phyloP scores from a whole-genome alignment of 2,797 vertebrate genomes.

The Melopsittacus undulatus region DNA sequence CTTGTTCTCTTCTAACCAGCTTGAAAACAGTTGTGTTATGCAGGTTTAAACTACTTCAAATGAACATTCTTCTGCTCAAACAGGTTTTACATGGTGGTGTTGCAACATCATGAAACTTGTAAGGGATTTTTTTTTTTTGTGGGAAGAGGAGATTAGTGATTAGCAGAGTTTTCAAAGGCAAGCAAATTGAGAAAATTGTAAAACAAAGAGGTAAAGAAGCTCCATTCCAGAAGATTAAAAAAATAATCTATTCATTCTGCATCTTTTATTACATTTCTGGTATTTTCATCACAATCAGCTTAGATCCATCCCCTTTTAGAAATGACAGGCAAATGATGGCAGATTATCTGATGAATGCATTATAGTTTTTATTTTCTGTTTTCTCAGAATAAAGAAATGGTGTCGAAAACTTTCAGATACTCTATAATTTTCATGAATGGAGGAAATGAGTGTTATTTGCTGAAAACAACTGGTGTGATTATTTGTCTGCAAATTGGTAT shows the following conservation, averaged over 20 bases:
- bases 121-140: not conserved
- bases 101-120: not conserved
- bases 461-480: not conserved
- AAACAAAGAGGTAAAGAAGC: not conserved
- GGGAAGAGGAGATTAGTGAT: not conserved
- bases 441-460: not conserved
- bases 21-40: not conserved
- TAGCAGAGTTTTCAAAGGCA: not conserved
- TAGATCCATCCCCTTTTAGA: not conserved
- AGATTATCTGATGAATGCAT: not conserved
- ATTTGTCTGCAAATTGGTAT: not conserved
- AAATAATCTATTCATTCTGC: not conserved
- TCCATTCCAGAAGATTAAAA: not conserved
- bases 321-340: not conserved
- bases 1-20: not conserved
- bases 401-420: not conserved
- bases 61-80: not conserved
- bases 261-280: not conserved
- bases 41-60: not conserved
- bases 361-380: not conserved
- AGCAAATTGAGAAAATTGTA: not conserved
- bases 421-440: not conserved
- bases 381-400: not conserved
- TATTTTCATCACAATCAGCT: not conserved
- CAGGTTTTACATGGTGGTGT: not conserved